Percentiles rank a stretch among this genome's conserved stretches.
phyloP scores from a whole-genome alignment of 2,797 vertebrate genomes.

The Sphenodon punctatus region DNA sequence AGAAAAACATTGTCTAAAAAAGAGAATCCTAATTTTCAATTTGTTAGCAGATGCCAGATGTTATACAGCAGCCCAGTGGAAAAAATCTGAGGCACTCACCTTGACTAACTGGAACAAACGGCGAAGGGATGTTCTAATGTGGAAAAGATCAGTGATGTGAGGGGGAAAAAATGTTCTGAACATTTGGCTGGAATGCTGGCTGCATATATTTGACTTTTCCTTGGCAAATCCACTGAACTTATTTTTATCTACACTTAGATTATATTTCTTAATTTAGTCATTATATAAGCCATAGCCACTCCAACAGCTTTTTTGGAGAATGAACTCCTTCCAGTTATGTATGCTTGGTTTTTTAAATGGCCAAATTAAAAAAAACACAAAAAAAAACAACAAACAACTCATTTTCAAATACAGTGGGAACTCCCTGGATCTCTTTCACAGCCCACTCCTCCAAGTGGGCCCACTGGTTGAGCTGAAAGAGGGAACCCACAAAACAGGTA shows the following conservation, averaged over 20 bases:
- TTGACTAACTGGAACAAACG: conserved; percentile 17
- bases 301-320: background rate
- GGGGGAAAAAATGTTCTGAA: conserved; percentile 21
- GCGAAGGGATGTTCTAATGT: background rate
- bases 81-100: conserved; percentile 20
- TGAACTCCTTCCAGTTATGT: background rate
- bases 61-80: background rate
- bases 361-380: background rate
- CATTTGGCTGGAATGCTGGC: background rate
- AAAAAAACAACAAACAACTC: no score
- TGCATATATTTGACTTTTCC: background rate
- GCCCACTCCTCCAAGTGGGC: no score
- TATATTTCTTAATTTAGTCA: no score
- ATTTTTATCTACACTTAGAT: background rate
- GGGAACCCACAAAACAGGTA: no score
- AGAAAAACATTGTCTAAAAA: background rate
- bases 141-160: background rate
- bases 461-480: no score
- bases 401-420: background rate
- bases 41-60: background rate
- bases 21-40: background rate
- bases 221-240: background rate
- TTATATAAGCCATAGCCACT: background rate
- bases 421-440: background rate
- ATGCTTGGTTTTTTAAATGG: background rate